Evolutionary conservation across 2,113 vertebrate genomes (phyloP), one percentile per base, ranked within the genome.

Genomic region (Sprattus sprattus): DNA sequence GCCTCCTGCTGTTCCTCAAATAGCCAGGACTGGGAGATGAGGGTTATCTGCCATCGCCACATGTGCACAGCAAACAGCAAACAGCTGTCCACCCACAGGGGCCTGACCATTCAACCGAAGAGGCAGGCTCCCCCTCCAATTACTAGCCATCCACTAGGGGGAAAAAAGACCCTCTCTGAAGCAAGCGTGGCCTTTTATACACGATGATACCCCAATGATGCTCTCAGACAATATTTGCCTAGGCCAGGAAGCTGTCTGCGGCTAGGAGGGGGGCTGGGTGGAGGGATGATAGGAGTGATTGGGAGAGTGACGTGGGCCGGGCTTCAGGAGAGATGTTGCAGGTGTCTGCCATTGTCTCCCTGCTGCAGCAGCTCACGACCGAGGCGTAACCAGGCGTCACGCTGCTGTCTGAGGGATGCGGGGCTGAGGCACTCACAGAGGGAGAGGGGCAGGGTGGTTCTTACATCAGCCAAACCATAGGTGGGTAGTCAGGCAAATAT

Each of bases 341-440:
- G 60, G 92, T 94, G 93, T 90, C 85, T 88, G 47, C 84, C 82
- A 91, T 93, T 94, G 89, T 93, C 83, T 89, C 75, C 46, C 84
- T 85, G 85, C 86, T 45, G 45, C 78, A 32, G 32, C 52, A 6
- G 4, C 67, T 75, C 67, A 75, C 67, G 28, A 39, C 71, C 20
- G 11, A 78, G 28, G 71, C 71, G 28, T 78, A 5, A 15, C 32
- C 71, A 78, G 28, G 11, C 13, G 71, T 78, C 71, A 75, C 67
- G 25, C 28, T 75, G 28, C 67, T 28, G 64, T 71, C 64, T 71
- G 7, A 6, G 71, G 28, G 71, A 39, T 44, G 71, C 13, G 71
- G 39, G 71, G 13, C 71, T 39, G 28, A 39, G 28, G 39, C 28
- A 11, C 25, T 13, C 4, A 11, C 10, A 4, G 13, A 15, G 32